Conservation (phyloP, 2,888 invertebrate species). For the Poecilus cupreus region DNA sequence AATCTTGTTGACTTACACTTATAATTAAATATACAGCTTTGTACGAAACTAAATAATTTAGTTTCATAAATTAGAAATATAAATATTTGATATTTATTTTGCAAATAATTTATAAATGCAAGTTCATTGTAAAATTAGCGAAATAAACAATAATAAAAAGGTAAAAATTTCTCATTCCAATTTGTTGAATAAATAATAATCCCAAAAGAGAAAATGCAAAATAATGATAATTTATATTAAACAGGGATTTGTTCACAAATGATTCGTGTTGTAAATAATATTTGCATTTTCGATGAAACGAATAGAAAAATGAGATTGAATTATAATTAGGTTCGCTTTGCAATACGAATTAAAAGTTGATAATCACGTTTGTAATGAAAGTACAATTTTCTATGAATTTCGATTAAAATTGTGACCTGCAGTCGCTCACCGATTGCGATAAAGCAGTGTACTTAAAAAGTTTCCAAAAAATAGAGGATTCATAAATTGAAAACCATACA, state of each 20-base stretch:
- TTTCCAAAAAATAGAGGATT: too few species aligned
- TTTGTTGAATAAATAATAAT: neutral
- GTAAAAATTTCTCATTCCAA: neutral
- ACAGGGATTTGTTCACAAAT: neutral
- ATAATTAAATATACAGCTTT: too few species aligned
- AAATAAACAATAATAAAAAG: neutral
- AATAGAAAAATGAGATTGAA: slow-evolving; percentile 35
- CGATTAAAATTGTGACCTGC: slow-evolving; percentile 26
- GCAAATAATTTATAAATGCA: neutral
- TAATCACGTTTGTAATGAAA: slow-evolving; percentile 41
- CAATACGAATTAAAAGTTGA: slow-evolving; percentile 11
- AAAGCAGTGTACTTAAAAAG: too few species aligned
- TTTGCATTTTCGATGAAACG: slow-evolving; percentile 14
- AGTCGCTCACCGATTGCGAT: neutral
- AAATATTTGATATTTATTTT: too few species aligned
- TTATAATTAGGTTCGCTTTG: slow-evolving; percentile 11
- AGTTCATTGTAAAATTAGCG: neutral
- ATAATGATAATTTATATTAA: slow-evolving; percentile 18
- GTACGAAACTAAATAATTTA: too few species aligned
- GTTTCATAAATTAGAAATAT: too few species aligned
- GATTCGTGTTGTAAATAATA: neutral
- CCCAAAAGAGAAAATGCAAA: slow-evolving; percentile 24
- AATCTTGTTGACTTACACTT: too few species aligned
- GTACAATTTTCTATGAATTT: slow-evolving; percentile 45
- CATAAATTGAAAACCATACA: too few species aligned